Evolutionary conservation across 2,888 invertebrate species (phyloP).

Genomic region (Mesorhabditis belari): DNA sequence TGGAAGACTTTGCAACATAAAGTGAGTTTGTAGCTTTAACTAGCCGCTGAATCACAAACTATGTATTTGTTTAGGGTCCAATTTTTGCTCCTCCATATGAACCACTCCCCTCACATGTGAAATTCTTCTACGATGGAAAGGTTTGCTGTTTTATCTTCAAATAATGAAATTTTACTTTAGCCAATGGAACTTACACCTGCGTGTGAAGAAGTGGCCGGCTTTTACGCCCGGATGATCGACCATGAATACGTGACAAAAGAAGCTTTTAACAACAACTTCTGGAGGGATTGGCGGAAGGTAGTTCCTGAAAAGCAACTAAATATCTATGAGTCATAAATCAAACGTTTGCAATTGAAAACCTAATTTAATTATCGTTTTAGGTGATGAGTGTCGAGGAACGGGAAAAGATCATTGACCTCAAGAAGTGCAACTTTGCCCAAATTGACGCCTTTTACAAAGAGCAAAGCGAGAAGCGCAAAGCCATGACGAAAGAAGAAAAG

Average conservation of each 20-base stretch:
- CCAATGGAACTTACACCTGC: conserved; percentile 23
- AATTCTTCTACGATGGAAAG: conserved; percentile 81
- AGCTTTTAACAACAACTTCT: conserved; percentile 90
- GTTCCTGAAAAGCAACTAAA: too few relatives aligned
- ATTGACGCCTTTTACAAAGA: conserved; percentile 77
- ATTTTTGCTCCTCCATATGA: conserved; percentile 92
- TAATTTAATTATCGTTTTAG: too few relatives aligned
- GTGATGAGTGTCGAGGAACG: conserved; percentile 81
- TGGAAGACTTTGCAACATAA: conserved; percentile 1
- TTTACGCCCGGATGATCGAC: conserved; percentile 94
- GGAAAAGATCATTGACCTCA: conserved; percentile 77
- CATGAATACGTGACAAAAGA: conserved; percentile 97
- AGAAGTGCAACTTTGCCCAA: conserved; percentile 86
- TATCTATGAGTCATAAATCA: too few relatives aligned
- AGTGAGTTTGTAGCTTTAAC: not conserved
- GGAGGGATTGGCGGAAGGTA: conserved; percentile 85
- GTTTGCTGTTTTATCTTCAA: conserved; percentile 4
- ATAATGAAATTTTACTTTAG: conserved; percentile 7
- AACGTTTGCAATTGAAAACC: too few relatives aligned
- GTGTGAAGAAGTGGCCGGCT: conserved; percentile 56
- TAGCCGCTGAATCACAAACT: too few relatives aligned
- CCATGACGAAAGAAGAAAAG: conserved; percentile 89
- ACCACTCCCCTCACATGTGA: conserved; percentile 74
- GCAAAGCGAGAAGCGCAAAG: conserved; percentile 72
- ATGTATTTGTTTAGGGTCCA: conserved; percentile 95